Evolutionary conservation across 2,888 invertebrate genomes (phyloP), one percentile per base, ranked within the genome.

Genomic region (Plagodis dolabraria): DNA sequence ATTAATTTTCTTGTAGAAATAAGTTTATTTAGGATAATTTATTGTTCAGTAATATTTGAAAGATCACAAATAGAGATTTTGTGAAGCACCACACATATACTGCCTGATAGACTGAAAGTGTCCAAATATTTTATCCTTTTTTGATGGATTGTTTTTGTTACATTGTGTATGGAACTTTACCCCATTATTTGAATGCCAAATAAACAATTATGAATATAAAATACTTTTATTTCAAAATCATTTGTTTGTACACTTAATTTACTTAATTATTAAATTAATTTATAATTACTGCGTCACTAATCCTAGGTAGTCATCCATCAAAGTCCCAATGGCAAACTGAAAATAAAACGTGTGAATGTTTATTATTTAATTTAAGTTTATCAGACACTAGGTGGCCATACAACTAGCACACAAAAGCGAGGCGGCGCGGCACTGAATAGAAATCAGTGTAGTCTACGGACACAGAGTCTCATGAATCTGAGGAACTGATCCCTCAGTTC

Each of bases 251-350:
- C n/a, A 65, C 51, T 61, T 67, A 68, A 55, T 56, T 67, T 67
- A 69, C 45, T 60, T 54, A n/a, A 57, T 45, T 48, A 61, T 49
- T 56, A 54, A 64, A 43, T 50, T 44, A 47, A 53, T 8, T 8
- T 50, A 51, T 60, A 67, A 70, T 83, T 76, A 92, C 69, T 92
- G 92, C 65, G 92, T 92, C 63, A 95, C 95, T 79, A 96, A 90
- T 76, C 99, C 99, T 79, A 99, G 92, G 85, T 97, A 99, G 92
- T 99, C 99, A 79, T 99, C 99, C 99, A 99, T 99, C 53, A 99
- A 93, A 0, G 99, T 99, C 66, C 99, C 99, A 87, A 99, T 99
- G 0, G 99, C 99, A 94, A 99, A 99, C 98, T 98, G 93, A 79
- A 95, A 95, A 71, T 74, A 74, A 83, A 81, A 22, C 1, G n/a